Conservation (phyloP, 2,113 vertebrate species). For the human (Homo sapiens) region GRCh38 chr9:98399501-98400000, state of each 20-base stretch:
- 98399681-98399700: background rate
- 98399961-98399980: no score
- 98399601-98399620: background rate
- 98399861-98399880: background rate
- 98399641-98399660: background rate
- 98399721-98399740: slow-evolving; percentile 23
- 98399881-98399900: background rate
- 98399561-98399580: background rate
- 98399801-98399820: background rate
- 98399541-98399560: background rate
- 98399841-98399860: background rate
- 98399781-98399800: background rate
- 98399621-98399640: background rate
- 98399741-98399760: background rate
- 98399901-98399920: no score
- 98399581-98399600: no score
- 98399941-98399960: no score
- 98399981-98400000: no score
- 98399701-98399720: background rate
- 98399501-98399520: background rate
- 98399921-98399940: no score
- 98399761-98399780: background rate
- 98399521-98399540: background rate
- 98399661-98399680: background rate
- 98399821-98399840: background rate